Percentiles rank a stretch among this genome's conserved stretches.
These are phyloP conservation scores for Eupithecia subfuscata DNA, from an alignment of 2,888 invertebrate species.

Conservation along the genomic window DNA sequence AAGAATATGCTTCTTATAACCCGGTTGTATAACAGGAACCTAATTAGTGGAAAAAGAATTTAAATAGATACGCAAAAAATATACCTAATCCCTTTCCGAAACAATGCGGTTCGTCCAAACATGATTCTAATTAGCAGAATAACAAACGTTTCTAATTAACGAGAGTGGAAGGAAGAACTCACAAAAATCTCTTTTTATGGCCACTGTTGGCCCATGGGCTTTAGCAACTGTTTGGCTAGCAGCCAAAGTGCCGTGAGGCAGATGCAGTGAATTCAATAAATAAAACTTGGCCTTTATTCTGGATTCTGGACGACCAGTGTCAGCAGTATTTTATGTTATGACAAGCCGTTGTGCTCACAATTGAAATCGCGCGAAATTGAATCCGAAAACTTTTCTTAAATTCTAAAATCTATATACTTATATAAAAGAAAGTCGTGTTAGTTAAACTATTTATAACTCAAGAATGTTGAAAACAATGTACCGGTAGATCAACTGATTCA, in stretches of 20 bases:
- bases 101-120: conserved; percentile 6
- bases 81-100: not conserved
- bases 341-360: not conserved
- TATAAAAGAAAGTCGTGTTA: too few species aligned
- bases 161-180: conserved; percentile 13
- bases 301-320: not conserved
- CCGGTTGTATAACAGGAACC: not conserved
- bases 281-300: not conserved
- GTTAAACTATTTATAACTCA: too few species aligned
- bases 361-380: not conserved
- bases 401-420: too few species aligned
- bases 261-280: conserved; percentile 51
- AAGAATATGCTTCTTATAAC: not conserved
- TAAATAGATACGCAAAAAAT: not conserved
- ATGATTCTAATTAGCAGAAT: conserved; percentile 26
- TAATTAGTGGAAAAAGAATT: not conserved
- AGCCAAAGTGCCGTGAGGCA: conserved; percentile 46
- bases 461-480: too few species aligned
- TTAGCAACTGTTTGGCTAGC: conserved; percentile 41
- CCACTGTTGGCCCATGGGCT: conserved; percentile 20
- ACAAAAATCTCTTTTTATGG: conserved; percentile 32
- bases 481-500: too few species aligned
- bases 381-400: not conserved
- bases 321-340: not conserved
- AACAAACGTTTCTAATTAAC: conserved; percentile 32